Percentiles rank a stretch among this genome's conserved stretches.
Conservation (phyloP, 2,888 invertebrate species). For the Microctonus aethiopoides region DNA sequence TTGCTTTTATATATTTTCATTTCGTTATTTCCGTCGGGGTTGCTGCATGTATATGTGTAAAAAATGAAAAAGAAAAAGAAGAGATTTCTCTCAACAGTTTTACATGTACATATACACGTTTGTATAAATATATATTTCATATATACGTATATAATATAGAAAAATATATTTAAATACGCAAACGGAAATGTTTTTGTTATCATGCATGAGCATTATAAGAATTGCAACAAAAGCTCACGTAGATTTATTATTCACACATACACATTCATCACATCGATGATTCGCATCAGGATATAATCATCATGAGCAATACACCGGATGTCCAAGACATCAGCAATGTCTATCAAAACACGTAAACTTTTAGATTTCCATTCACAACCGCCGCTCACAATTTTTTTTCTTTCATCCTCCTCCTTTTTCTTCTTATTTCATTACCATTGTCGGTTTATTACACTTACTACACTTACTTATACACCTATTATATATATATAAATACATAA, state of each 20-base stretch:
- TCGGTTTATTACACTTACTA: background rate
- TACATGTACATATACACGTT: too few species aligned
- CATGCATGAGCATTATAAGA: background rate
- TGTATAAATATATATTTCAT: too few species aligned
- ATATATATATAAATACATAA: background rate
- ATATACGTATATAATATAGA: too few species aligned
- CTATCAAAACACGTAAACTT: slow-evolving; percentile 49
- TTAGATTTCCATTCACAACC: slow-evolving; percentile 49
- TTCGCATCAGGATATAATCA: slow-evolving; percentile 14
- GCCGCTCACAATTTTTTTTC: slow-evolving; percentile 28
- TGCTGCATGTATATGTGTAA: too few species aligned
- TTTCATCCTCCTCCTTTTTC: slow-evolving; percentile 10
- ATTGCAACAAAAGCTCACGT: slow-evolving; percentile 9
- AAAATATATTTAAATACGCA: background rate
- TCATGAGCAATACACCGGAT: slow-evolving; percentile 43
- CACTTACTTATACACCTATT: background rate
- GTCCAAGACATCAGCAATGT: slow-evolving; percentile 40
- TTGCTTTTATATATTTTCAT: background rate
- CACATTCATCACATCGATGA: slow-evolving; percentile 14
- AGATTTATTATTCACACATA: background rate
- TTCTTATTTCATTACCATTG: slow-evolving; percentile 16
- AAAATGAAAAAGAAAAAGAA: too few species aligned
- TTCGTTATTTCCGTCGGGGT: background rate
- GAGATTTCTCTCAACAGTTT: too few species aligned
- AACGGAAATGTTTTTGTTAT: slow-evolving; percentile 4